Percentiles rank a stretch among this genome's conserved stretches.
phyloP scores from a whole-genome alignment of 1,140 invertebrate species.

The Drosophila sp. region DNA sequence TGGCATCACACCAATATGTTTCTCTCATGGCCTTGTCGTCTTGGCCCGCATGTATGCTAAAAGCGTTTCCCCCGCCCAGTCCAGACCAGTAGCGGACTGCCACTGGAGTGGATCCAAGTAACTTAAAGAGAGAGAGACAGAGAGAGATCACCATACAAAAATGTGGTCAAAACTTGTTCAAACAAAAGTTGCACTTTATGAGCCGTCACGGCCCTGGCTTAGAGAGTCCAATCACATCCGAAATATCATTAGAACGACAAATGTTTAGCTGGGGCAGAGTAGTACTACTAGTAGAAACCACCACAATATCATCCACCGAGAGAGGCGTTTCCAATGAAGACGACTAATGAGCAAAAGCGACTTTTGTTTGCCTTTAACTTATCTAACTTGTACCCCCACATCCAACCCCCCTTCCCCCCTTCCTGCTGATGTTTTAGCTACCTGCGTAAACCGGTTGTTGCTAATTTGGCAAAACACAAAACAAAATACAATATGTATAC shows the following conservation, averaged over 20 bases:
- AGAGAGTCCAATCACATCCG: neutral
- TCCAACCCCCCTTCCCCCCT: neutral
- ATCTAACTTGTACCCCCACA: constrained; percentile 5
- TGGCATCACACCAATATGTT: constrained; percentile 1
- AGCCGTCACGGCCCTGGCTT: neutral
- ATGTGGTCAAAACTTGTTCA: neutral
- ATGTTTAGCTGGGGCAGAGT: constrained; percentile 37
- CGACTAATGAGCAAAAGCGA: constrained; percentile 64
- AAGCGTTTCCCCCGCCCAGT: neutral
- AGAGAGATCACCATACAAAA: neutral
- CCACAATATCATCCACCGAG: neutral
- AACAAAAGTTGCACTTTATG: neutral
- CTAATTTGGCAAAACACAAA: constrained; percentile 69
- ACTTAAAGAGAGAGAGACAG: neutral
- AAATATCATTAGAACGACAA: constrained; percentile 35
- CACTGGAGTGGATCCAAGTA: neutral
- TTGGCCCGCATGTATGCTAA: constrained; percentile 15
- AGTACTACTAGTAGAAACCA: constrained; percentile 7
- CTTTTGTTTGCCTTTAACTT: constrained; percentile 71
- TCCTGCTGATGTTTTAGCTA: constrained; percentile 34
- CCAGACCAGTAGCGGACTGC: neutral
- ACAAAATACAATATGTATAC: constrained; percentile 21
- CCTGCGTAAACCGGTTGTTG: constrained; percentile 68
- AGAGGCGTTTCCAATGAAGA: constrained; percentile 16
- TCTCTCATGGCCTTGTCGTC: constrained; percentile 14